Evolutionary conservation across 2,797 vertebrate genomes (phyloP), one percentile per base, ranked within the genome.

Genomic region (Ceyx erithaca): DNA sequence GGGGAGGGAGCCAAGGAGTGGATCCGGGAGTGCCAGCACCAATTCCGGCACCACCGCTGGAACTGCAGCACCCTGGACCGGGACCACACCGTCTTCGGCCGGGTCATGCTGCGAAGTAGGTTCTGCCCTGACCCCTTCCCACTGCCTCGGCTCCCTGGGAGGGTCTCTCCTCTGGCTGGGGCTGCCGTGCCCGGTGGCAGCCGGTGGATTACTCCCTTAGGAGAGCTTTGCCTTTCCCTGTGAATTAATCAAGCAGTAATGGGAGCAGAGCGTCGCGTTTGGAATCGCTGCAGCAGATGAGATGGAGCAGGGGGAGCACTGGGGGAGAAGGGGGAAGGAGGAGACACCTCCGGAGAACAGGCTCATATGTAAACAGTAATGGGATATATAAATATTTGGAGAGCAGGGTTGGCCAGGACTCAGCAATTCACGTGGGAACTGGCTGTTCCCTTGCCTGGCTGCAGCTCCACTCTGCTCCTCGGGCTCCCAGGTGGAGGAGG

Each of bases 311-410:
- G 91, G 93, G 90, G 85, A 96, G 96, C 97, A 96, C 96, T 97
- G 97, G 64, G 96, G 83, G 59, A 95, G 83, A 84, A 98, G 98
- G 98, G 98, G 97, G 97, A 98, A 97, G 97, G 98, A 98, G 94
- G 97, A 98, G 97, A 97, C 98, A 98, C 96, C 94, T 96, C 95
- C 95, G 78, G 97, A 97, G 98, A 94, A 88, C 90, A 63, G 83
- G 94, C 91, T 90, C 71, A 6, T 93, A 96, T 97, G 97, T 97
- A 99, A 99, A 99, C 98, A 99, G 99, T 99, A 99, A 99, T 98
- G 98, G 98, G 98, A 99, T 98, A 99, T 98, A 98, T 99, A 99
- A 99, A 99, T 99, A 99, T 99, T 99, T 99, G 98, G 98, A 98
- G 97, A 98, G 98, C 96, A 93, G 98, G 97, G 98, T 97, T 98